These are phyloP conservation scores for Pterocles gutturalis DNA, from an alignment of 2,113 vertebrate species.

Conservation along the genomic window DNA sequence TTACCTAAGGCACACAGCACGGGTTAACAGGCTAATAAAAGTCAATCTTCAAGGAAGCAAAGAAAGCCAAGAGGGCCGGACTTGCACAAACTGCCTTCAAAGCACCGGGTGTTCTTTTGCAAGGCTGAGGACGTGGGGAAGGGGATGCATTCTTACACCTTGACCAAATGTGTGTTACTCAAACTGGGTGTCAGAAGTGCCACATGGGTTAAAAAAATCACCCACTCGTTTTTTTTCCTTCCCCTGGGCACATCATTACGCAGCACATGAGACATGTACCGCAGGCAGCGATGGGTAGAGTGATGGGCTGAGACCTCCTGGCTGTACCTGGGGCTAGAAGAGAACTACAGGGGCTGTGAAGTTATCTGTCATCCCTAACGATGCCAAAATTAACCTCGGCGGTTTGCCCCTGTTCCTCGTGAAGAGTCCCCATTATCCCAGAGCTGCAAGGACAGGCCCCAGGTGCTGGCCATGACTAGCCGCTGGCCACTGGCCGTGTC, in stretches of 20 bases:
- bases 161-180: not conserved
- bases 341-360: not conserved
- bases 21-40: not conserved
- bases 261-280: not conserved
- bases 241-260: not conserved
- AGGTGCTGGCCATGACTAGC: not conserved
- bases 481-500: not conserved
- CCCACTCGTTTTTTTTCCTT: not conserved
- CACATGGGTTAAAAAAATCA: not conserved
- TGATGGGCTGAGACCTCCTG: not conserved
- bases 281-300: rapidly evolving
- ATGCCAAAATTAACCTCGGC: not conserved
- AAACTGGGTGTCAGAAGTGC: not conserved
- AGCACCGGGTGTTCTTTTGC: not conserved
- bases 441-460: not conserved
- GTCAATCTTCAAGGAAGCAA: not conserved
- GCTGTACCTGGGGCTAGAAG: not conserved
- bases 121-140: not conserved
- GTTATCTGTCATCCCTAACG: rapidly evolving
- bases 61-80: not conserved
- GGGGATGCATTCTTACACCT: not conserved
- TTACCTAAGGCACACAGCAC: not conserved
- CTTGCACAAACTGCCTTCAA: not conserved
- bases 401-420: not conserved
- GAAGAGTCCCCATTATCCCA: not conserved